Evolutionary conservation across 2,113 vertebrate genomes (phyloP), one percentile per base, ranked within the genome.

Genomic region (Thamnaconus septentrionalis): DNA sequence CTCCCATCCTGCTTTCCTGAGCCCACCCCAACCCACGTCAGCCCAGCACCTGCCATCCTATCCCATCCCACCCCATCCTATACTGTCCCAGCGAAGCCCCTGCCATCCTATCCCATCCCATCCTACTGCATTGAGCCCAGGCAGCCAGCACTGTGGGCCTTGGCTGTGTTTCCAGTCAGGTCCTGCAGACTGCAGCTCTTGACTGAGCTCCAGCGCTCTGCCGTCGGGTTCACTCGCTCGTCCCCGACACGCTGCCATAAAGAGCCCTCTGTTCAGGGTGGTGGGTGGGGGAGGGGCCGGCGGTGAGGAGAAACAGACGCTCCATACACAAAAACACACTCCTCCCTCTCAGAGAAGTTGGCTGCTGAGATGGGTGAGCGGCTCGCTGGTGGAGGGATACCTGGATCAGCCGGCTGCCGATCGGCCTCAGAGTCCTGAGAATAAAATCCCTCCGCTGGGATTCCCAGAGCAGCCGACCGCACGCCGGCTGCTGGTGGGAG

Each of bases 241-340:
- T 66, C 72, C 84, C 7, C 39, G 76, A 82, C 78, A 84, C 90
- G 88, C 80, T 71, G 59, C 92, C 91, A 95, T 94, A 95, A 95
- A 96, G 94, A 92, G 93, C 91, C 89, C 93, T 91, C 92, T 94
- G 93, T 95, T 94, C 88, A n/a, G n/a, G n/a, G n/a, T n/a, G n/a
- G n/a, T 86, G 75, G 79, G 53, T 40, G 52, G 76, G 79, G 73
- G 73, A 68, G 78, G 57, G n/a, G n/a, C n/a, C n/a, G 79, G 80
- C 80, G 86, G 87, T 93, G 94, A 95, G 92, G 92, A 93, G 94
- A 93, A 93, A 92, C 94, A 96, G 95, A 93, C 93, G 90, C 90
- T 91, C 91, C 89, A 92, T 87, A 86, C 88, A 91, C 84, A 89
- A 89, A 89, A 89, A 86, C 84, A 78, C 52, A 51, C 85, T 74